Evolutionary conservation across 2,797 vertebrate species (phyloP).

Genomic region (Meda fulgida): DNA sequence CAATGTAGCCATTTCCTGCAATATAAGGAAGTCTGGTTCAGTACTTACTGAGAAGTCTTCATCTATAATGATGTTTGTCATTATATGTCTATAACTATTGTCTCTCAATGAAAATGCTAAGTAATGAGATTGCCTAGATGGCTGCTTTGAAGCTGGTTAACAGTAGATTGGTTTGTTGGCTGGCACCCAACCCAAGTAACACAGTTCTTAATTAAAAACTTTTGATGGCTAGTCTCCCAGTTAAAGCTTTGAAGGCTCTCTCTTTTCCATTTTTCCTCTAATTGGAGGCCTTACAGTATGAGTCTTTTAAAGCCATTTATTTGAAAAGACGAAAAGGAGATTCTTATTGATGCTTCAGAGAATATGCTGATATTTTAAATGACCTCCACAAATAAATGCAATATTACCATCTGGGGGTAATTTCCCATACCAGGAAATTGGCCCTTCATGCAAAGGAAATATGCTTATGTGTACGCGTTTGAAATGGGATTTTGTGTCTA

Average conservation of each 20-base stretch:
- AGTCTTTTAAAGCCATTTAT: conserved; percentile 56
- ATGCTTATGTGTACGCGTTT: conserved; percentile 14
- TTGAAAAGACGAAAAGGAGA: conserved; percentile 55
- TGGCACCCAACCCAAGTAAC: conserved; percentile 47
- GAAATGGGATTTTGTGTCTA: conserved; percentile 11
- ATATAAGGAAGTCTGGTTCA: conserved; percentile 33
- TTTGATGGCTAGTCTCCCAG: conserved; percentile 55
- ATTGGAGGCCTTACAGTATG: conserved; percentile 51
- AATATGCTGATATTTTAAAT: conserved; percentile 41
- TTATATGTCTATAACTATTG: conserved; percentile 16
- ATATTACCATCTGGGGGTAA: conserved; percentile 48
- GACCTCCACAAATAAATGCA: conserved; percentile 36
- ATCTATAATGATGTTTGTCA: conserved; percentile 25
- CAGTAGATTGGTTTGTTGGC: conserved; percentile 46
- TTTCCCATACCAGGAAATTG: conserved; percentile 43
- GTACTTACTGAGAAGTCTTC: conserved; percentile 1
- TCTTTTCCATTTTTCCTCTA: conserved; percentile 50
- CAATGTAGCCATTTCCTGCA: conserved; percentile 95
- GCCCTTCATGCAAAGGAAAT: conserved; percentile 29
- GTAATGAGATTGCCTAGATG: conserved; percentile 37
- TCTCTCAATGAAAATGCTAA: conserved; percentile 34
- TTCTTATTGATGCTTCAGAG: conserved; percentile 50
- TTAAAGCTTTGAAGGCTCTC: conserved; percentile 47
- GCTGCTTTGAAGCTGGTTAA: conserved; percentile 48
- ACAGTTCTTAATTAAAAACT: conserved; percentile 64